Percentiles rank a stretch among this genome's conserved stretches.
These are phyloP conservation scores for Panagrolaimus sp. DNA, from an alignment of 1,140 invertebrate species.

Conservation along the genomic window DNA sequence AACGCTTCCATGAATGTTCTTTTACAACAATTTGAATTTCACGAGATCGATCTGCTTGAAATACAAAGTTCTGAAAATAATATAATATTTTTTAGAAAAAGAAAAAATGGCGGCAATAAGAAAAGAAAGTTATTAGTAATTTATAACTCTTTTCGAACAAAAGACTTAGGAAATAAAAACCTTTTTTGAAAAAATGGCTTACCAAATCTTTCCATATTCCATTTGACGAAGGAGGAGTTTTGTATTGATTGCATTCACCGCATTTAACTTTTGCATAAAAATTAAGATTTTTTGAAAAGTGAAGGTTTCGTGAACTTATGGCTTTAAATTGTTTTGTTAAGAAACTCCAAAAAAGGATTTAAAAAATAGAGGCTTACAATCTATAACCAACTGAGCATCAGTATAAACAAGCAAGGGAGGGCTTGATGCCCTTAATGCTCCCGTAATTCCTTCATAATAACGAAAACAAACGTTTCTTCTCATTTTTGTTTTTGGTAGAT, in stretches of 20 bases:
- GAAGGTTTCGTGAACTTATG: constrained; percentile 25
- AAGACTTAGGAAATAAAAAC: background rate
- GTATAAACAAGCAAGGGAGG: constrained; percentile 52
- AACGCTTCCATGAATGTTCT: constrained; percentile 23
- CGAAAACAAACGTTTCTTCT: constrained; percentile 25
- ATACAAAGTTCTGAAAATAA: constrained; percentile 28
- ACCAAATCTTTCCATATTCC: constrained; percentile 34
- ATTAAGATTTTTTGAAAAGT: constrained; percentile 16
- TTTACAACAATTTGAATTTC: constrained; percentile 49
- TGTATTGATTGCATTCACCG: constrained; percentile 21
- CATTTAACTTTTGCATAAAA: constrained; percentile 34
- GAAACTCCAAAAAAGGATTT: background rate
- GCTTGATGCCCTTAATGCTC: constrained; percentile 59
- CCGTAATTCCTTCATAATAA: constrained; percentile 59
- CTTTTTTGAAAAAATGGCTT: constrained; percentile 1
- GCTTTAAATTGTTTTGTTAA: constrained; percentile 21
- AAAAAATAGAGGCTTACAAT: constrained; percentile 18
- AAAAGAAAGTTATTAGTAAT: no score
- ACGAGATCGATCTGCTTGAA: constrained; percentile 35
- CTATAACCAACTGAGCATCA: constrained; percentile 35
- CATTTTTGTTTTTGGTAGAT: constrained; percentile 57
- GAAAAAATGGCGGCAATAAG: no score
- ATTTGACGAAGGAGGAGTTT: constrained; percentile 21
- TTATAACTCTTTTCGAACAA: no score
- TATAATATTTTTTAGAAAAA: no score